phyloP scores from a whole-genome alignment of 2,797 vertebrate species.

The Myripristis murdjan region DNA sequence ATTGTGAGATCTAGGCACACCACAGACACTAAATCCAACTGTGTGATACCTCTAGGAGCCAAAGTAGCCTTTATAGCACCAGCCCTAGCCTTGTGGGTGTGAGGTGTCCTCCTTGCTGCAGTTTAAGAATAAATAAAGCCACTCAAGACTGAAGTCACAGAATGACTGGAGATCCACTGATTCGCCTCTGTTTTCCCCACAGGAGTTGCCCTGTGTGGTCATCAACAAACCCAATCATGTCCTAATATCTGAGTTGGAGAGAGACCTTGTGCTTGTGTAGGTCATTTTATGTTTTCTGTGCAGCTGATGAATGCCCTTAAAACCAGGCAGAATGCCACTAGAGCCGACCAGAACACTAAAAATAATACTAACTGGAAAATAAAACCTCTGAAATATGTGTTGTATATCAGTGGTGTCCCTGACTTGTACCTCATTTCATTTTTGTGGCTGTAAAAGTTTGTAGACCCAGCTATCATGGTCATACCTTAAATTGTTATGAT shows the following conservation, averaged over 20 bases:
- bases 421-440: not conserved
- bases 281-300: slow-evolving; percentile 21
- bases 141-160: slow-evolving; percentile 16
- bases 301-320: slow-evolving; percentile 6
- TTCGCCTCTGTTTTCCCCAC: slow-evolving; percentile 27
- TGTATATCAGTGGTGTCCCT: too few relatives aligned
- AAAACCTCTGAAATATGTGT: not conserved
- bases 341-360: not conserved
- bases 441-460: not conserved
- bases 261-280: not conserved
- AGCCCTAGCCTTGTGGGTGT: slow-evolving; percentile 36
- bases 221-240: slow-evolving; percentile 2
- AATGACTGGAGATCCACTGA: slow-evolving; percentile 14
- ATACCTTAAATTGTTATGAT: not conserved
- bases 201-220: slow-evolving; percentile 16
- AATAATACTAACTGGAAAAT: not conserved
- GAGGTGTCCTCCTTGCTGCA: slow-evolving; percentile 27
- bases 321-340: not conserved
- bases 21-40: not conserved
- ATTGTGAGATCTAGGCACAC: not conserved
- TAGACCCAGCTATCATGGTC: not conserved
- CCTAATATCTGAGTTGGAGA: not conserved
- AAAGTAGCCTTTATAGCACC: slow-evolving; percentile 25
- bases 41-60: not conserved
- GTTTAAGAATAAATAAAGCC: slow-evolving; percentile 45